These are phyloP conservation scores for Ditylenchus dipsaci DNA, from an alignment of 1,140 invertebrate genomes.

Conservation along the genomic window DNA sequence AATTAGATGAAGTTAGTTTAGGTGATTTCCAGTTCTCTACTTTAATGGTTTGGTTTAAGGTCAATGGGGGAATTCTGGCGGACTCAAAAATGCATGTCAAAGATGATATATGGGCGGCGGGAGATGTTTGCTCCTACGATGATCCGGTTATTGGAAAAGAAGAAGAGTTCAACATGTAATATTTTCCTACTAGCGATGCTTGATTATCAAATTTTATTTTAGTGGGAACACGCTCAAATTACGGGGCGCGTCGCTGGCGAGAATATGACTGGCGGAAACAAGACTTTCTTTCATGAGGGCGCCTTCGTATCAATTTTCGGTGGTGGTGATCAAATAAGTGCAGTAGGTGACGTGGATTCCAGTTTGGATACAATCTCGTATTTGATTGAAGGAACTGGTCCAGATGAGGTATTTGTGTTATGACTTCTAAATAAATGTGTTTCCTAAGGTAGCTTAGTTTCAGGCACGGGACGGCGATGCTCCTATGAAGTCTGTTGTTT, in stretches of 20 bases:
- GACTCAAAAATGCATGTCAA: constrained; percentile 83
- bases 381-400: constrained; percentile 3
- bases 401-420: constrained; percentile 8
- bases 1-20: constrained; percentile 66
- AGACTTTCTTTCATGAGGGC: constrained; percentile 81
- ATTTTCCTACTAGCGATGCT: not conserved
- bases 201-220: not conserved
- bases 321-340: constrained; percentile 85
- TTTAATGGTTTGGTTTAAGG: constrained; percentile 47
- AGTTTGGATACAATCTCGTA: constrained; percentile 14
- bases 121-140: constrained; percentile 39
- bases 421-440: constrained; percentile 2
- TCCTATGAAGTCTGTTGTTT: constrained; percentile 79
- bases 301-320: constrained; percentile 74
- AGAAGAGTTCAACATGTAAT: constrained; percentile 26
- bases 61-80: constrained; percentile 78
- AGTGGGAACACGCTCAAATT: constrained; percentile 85
- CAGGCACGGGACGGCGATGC: not conserved
- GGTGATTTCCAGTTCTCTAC: not conserved
- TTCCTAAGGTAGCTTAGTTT: not conserved
- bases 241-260: constrained; percentile 85
- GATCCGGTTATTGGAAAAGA: constrained; percentile 21
- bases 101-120: constrained; percentile 36
- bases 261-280: constrained; percentile 84
- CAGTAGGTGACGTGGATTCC: constrained; percentile 85